phyloP scores from a whole-genome alignment of 1,140 invertebrate species.

The Sinonovacula constricta region DNA sequence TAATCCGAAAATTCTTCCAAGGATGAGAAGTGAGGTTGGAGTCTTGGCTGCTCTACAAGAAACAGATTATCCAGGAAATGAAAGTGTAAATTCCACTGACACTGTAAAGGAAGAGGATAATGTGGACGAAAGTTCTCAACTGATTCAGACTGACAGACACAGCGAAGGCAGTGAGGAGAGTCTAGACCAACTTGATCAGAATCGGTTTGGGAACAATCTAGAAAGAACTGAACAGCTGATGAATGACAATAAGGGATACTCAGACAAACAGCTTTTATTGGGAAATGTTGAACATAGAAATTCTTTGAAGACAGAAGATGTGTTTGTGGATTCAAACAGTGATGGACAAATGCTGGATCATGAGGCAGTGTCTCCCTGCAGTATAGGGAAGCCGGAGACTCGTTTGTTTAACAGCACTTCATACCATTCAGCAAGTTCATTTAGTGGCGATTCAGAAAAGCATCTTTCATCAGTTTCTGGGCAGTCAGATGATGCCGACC shows the following conservation, averaged over 20 bases:
- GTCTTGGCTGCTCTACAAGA: slow-evolving; percentile 15
- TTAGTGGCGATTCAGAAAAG: slow-evolving; percentile 38
- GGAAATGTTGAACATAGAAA: background rate
- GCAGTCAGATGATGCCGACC: slow-evolving; percentile 24
- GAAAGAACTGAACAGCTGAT: background rate
- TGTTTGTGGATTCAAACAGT: background rate
- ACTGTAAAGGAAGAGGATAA: too few relatives aligned
- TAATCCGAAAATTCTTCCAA: slow-evolving; percentile 20
- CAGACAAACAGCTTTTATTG: background rate
- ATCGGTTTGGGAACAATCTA: too few relatives aligned
- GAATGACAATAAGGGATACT: background rate
- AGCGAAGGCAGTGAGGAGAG: too few relatives aligned
- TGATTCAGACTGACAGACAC: too few relatives aligned
- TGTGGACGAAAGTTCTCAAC: too few relatives aligned
- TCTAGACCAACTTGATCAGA: too few relatives aligned
- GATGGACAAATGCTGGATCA: too few relatives aligned
- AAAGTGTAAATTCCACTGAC: too few relatives aligned
- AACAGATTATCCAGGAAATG: background rate
- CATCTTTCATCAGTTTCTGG: slow-evolving; percentile 20
- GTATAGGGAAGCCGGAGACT: background rate
- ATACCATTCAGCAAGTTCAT: slow-evolving; percentile 35
- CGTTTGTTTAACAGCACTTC: slow-evolving; percentile 40
- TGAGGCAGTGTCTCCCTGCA: background rate
- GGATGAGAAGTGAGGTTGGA: background rate
- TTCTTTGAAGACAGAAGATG: background rate